Evolutionary conservation across 2,888 invertebrate genomes (phyloP).

Genomic region (Malthinus seriepunctatus): DNA sequence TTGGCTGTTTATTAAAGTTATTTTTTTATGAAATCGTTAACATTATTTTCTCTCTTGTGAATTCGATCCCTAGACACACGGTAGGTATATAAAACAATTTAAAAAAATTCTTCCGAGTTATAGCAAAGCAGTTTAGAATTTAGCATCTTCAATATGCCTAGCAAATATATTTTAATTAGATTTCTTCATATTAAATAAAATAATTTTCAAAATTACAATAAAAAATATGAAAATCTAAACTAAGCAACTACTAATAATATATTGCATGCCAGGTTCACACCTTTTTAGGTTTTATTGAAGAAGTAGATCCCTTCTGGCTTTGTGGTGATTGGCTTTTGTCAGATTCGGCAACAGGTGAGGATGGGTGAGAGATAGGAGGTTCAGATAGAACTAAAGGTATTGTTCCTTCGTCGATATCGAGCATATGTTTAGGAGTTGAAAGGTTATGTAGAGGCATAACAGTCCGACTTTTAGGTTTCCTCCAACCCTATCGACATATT

Average conservation of each 20-base stretch:
- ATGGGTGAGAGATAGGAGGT: constrained; percentile 53
- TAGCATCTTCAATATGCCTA: constrained; percentile 18
- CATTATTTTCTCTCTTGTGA: too few relatives aligned
- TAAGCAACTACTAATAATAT: constrained; percentile 22
- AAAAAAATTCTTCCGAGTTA: constrained; percentile 11
- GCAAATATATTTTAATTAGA: constrained; percentile 12
- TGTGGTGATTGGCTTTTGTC: constrained; percentile 58
- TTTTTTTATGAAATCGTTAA: too few relatives aligned
- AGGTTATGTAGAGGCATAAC: constrained; percentile 68
- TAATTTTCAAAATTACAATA: constrained; percentile 1
- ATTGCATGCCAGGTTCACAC: constrained; percentile 52
- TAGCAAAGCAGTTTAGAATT: constrained; percentile 16
- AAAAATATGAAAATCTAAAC: constrained; percentile 17
- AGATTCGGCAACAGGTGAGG: constrained; percentile 56
- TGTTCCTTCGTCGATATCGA: constrained; percentile 52
- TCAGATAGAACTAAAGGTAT: constrained; percentile 51
- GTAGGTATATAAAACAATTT: too few relatives aligned
- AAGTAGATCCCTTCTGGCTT: constrained; percentile 59
- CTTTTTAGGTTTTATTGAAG: constrained; percentile 58
- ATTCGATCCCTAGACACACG: too few relatives aligned
- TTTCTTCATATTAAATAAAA: constrained; percentile 11
- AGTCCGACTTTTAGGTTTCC: constrained; percentile 77
- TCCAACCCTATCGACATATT: constrained; percentile 68
- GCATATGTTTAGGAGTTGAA: constrained; percentile 60
- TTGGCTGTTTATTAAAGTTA: too few relatives aligned